Evolutionary conservation across 1,140 invertebrate genomes (phyloP), one percentile per base, ranked within the genome.

Genomic region (Neuroterus valhalla): DNA sequence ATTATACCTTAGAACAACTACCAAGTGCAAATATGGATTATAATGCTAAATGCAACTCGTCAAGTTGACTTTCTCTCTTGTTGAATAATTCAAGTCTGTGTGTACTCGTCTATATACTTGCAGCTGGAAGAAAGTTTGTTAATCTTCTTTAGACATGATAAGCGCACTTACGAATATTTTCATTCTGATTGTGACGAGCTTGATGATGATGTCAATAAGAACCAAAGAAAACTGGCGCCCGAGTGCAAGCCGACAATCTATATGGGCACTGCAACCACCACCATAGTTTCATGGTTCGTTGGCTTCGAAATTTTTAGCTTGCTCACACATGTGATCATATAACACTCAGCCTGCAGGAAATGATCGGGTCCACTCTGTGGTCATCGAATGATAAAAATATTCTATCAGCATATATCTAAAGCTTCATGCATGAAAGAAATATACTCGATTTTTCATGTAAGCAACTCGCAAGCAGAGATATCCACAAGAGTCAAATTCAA

Each of bases 231-330:
- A 90, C 89, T 90, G 87, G 76, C 82, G 43, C 48, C 74, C 69
- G 76, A 66, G 81, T 84, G 31, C 72, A 78, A 80, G 79, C 83
- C 71, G 83, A 87, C 85, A 87, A 88, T 89, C 87, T 90, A 89
- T 90, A 89, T 88, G 88, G 84, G 80, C 31, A 38, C 31, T 38
- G 31, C 55, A 23, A 74, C 83, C 80, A 83, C 83, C 83, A 82
- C 81, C 83, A 80, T 79, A 72, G 71, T 81, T 81, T 82, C 78
- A 81, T 79, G 81, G 76, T 72, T 80, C 45, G 70, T 66, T 77
- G 78, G 77, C 62, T 76, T 77, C 55, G 62, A 72, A 84, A 85
- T 84, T 86, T 86, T 85, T 81, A 62, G 31, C 73, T 69, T 70
- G 3, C 66, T 21, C 12, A 43, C 62, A 70, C 66, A 71, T 72